These are phyloP conservation scores for Rissa tridactyla DNA, from an alignment of 2,113 vertebrate genomes.

Conservation along the genomic window DNA sequence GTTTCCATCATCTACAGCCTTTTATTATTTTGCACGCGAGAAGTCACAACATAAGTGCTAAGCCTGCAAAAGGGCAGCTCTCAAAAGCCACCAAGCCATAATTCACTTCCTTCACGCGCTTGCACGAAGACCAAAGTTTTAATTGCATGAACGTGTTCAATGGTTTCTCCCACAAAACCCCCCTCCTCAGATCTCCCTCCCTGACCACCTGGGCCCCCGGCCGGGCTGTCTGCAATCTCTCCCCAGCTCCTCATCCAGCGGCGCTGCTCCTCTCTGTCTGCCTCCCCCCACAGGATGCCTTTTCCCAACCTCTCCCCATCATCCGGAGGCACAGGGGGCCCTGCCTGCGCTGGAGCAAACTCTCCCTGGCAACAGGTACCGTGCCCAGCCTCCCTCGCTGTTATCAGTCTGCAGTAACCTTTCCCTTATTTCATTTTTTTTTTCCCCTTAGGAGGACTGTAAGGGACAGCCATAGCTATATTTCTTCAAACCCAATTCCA, in stretches of 20 bases:
- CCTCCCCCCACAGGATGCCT: not conserved
- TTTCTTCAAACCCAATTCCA: not conserved
- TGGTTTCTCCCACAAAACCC: not conserved
- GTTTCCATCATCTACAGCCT: not conserved
- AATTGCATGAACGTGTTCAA: not conserved
- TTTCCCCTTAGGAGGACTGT: not conserved
- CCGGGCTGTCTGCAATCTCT: not conserved
- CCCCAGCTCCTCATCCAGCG: not conserved
- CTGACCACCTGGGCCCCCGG: rapidly evolving
- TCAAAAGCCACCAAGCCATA: not conserved
- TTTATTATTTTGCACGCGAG: not conserved
- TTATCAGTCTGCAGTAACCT: constrained; percentile 49
- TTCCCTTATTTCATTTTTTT: constrained; percentile 19
- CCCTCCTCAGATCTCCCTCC: not conserved
- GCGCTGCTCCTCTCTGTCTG: not conserved
- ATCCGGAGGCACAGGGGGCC: not conserved
- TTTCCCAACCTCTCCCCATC: not conserved
- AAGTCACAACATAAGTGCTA: not conserved
- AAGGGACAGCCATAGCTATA: not conserved
- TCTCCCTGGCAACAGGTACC: constrained; percentile 1
- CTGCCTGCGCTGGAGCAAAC: not conserved
- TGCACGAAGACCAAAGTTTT: not conserved
- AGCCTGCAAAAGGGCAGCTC: not conserved
- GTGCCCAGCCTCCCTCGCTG: not conserved
- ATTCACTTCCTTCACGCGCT: not conserved